Conservation (phyloP, 2,888 invertebrate genomes). For the Magallana nippona region DNA sequence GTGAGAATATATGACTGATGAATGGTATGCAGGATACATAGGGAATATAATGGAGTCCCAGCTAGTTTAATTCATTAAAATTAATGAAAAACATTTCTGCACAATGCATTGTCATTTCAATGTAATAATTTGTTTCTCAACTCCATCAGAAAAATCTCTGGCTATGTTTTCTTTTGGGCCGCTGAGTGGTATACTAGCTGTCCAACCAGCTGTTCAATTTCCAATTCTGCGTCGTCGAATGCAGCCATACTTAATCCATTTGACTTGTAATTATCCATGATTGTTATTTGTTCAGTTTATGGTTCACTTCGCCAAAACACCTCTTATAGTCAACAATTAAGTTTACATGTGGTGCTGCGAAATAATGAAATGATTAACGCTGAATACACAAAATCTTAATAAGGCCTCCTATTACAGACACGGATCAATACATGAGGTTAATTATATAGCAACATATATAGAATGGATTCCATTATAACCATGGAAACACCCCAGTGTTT, state of each 20-base stretch:
- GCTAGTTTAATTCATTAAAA: too few relatives aligned
- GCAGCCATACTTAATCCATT: slow-evolving; percentile 57
- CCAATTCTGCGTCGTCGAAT: slow-evolving; percentile 65
- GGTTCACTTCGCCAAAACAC: neutral
- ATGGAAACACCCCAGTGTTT: too few relatives aligned
- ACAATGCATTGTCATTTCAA: too few relatives aligned
- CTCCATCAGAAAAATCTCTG: slow-evolving; percentile 81
- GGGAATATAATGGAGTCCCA: too few relatives aligned
- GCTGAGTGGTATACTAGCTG: slow-evolving; percentile 75
- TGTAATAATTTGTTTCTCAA: slow-evolving; percentile 61
- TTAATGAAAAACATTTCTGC: too few relatives aligned
- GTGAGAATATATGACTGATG: too few relatives aligned
- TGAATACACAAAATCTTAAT: slow-evolving; percentile 26
- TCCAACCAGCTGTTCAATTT: slow-evolving; percentile 80
- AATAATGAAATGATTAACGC: neutral
- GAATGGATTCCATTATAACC: too few relatives aligned
- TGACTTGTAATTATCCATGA: neutral
- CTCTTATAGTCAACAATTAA: neutral
- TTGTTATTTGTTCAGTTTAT: neutral
- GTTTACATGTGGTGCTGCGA: neutral
- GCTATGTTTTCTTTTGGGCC: slow-evolving; percentile 78
- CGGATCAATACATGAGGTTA: too few relatives aligned
- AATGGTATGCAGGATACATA: too few relatives aligned
- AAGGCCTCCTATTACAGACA: neutral
- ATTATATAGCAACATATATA: too few relatives aligned